phyloP scores from a whole-genome alignment of 2,113 vertebrate species.

The Ceyx margarethae region DNA sequence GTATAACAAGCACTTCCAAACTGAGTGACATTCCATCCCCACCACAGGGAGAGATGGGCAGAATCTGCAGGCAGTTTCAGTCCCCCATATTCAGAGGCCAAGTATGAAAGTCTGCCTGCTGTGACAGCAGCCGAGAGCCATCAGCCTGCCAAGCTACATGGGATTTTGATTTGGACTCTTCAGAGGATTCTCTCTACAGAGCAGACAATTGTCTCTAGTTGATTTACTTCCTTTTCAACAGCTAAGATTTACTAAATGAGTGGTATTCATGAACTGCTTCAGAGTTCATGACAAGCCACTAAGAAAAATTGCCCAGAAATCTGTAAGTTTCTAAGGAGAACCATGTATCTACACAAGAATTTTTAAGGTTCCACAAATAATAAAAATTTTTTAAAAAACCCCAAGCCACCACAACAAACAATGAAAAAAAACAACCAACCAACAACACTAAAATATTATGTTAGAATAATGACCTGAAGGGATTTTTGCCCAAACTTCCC shows the following conservation, averaged over 20 bases:
- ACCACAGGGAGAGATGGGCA: background rate
- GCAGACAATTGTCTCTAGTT: background rate
- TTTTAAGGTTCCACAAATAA: background rate
- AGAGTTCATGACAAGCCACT: background rate
- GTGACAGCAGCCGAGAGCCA: background rate
- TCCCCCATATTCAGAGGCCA: background rate
- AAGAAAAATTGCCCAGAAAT: background rate
- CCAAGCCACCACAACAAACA: too few relatives aligned
- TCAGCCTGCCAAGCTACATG: background rate
- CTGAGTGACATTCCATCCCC: background rate
- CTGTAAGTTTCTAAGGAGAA: background rate
- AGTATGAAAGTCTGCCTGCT: background rate
- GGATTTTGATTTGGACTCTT: background rate
- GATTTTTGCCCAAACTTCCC: background rate
- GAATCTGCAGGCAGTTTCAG: background rate
- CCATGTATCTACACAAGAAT: background rate
- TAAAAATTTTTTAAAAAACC: background rate
- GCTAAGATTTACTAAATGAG: background rate
- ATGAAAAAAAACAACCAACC: too few relatives aligned
- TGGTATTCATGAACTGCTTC: background rate
- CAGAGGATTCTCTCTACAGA: background rate
- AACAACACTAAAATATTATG: background rate
- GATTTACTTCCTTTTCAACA: constrained; percentile 19
- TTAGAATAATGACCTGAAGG: background rate
- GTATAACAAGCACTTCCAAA: constrained; percentile 9